Evolutionary conservation across 2,888 invertebrate species (phyloP).

Genomic region (Acanthosepion pharaonis): DNA sequence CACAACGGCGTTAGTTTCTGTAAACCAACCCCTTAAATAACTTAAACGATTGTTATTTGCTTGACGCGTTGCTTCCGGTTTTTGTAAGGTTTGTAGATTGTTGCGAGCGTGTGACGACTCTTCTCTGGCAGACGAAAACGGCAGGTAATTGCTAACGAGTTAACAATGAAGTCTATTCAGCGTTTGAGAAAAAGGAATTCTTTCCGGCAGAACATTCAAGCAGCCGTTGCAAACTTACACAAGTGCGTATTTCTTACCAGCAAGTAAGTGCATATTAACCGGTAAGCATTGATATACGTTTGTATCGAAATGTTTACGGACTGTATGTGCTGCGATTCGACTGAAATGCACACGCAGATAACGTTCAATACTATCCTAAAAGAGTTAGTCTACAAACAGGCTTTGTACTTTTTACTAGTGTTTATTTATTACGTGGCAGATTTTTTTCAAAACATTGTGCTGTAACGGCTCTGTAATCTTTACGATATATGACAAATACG

Average conservation of each 20-base stretch:
- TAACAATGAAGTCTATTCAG: background rate
- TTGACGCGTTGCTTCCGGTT: background rate
- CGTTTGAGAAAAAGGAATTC: background rate
- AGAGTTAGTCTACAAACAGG: too few species aligned
- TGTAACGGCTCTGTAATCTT: too few species aligned
- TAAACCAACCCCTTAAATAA: background rate
- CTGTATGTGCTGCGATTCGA: too few species aligned
- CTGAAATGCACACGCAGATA: too few species aligned
- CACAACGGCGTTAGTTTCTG: background rate
- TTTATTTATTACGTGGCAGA: too few species aligned
- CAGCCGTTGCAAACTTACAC: background rate
- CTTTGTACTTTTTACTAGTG: too few species aligned
- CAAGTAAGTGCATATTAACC: too few species aligned
- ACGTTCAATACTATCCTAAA: too few species aligned
- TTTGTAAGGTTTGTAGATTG: background rate
- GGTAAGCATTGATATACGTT: too few species aligned
- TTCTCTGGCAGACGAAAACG: background rate
- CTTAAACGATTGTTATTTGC: background rate
- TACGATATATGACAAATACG: too few species aligned
- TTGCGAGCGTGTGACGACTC: background rate
- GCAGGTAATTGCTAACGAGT: background rate
- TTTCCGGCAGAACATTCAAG: background rate
- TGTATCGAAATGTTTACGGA: too few species aligned
- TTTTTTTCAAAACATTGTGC: too few species aligned
- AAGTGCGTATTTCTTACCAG: background rate